Conservation (phyloP, 2,113 vertebrate species). For the Azemiops feae region DNA sequence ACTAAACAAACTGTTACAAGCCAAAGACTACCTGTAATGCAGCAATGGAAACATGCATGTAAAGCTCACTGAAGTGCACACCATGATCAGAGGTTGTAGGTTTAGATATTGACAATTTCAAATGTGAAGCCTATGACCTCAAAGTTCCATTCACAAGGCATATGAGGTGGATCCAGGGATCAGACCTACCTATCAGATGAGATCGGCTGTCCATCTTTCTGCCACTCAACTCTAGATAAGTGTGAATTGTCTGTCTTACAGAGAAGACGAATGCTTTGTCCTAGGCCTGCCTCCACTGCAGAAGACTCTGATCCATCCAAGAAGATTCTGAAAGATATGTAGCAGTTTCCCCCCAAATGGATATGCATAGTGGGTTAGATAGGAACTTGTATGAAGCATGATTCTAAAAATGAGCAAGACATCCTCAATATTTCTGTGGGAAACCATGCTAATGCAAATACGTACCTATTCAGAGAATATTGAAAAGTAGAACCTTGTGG, state of each 20-base stretch:
- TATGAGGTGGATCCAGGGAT: neutral
- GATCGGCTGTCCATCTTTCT: slow-evolving; percentile 75
- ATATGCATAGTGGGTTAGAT: neutral
- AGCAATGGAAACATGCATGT: neutral
- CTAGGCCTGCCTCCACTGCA: slow-evolving; percentile 75
- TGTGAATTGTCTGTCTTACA: slow-evolving; percentile 74
- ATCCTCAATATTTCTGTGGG: neutral
- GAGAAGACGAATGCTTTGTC: slow-evolving; percentile 81
- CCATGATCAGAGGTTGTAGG: neutral
- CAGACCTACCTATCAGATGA: slow-evolving; percentile 77
- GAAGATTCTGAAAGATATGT: slow-evolving; percentile 66
- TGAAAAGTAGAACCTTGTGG: slow-evolving; percentile 2
- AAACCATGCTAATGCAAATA: rapidly evolving
- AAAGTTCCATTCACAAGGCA: neutral
- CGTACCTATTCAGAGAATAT: slow-evolving; percentile 53
- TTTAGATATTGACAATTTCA: neutral
- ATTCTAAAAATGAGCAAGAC: neutral
- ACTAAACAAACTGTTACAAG: neutral
- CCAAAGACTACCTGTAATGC: neutral
- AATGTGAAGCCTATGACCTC: neutral
- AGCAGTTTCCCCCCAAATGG: neutral
- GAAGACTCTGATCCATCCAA: slow-evolving; percentile 76
- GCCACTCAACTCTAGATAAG: slow-evolving; percentile 78
- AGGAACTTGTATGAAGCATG: neutral
- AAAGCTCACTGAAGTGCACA: neutral